Base-by-base conservation (phyloP, 2,888 invertebrate species). In the Gymnocheta viridis region DNA sequence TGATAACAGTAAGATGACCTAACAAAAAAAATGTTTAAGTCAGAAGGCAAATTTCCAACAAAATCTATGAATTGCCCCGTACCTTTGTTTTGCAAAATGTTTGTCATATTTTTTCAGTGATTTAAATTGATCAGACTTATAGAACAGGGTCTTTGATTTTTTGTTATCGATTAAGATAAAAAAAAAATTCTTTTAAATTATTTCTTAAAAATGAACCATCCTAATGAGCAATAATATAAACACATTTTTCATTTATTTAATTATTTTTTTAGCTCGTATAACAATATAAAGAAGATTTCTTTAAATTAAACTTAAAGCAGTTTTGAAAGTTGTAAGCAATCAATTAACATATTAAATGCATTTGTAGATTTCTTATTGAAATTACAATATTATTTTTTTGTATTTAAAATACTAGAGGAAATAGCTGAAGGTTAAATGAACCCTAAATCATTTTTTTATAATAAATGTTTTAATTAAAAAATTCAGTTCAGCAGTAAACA, bases 361-460 rank as follows among this genome's bases (percentile, higher is more conserved):
- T n/a, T n/a, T n/a, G n/a, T n/a, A n/a, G n/a, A 29, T 32, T 32
- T 32, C 7, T 32, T 32, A 32, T 5, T 32, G 32, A 32, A 27
- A 29, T 9, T 70, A 10, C 12, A 56, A 24, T 60, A 35, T 74
- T 74, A 54, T 41, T 54, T 73, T 10, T 38, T 38, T 73, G n/a
- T 27, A 62, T 49, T 49, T 5, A 14, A n/a, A 56, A 56, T 35
- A 51, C 17, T 17, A 78, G 29, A 22, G 38, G 60, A 60, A 60
- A 24, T 60, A 9, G 0, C 47, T 60, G n/a, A 76, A 76, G 74
- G 56, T 54, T 74, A 74, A 74, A n/a, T n/a, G n/a, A n/a, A n/a
- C n/a, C 35, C 38, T 32, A 32, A 27, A 7, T 7, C 19, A 51
- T 54, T 70, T 32, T 5, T 5, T 5, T 32, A 7, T 32, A 32